Percentiles rank a stretch among this genome's conserved stretches.
These are phyloP conservation scores for Acromyrmex heyeri DNA, from an alignment of 1,140 invertebrate genomes.

Conservation along the genomic window DNA sequence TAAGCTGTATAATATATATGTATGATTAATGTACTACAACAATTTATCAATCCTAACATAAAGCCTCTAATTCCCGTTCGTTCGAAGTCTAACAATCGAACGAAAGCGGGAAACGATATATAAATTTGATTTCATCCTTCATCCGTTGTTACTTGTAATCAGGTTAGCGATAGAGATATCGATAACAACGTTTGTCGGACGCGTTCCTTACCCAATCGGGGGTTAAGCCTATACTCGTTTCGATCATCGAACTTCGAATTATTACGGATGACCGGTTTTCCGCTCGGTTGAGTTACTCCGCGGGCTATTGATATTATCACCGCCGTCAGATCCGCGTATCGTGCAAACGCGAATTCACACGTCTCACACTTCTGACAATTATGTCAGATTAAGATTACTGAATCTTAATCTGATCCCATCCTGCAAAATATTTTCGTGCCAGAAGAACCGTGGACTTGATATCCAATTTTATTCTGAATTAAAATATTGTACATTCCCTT, in stretches of 20 bases:
- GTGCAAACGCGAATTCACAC: conserved; percentile 12
- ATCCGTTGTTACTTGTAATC: conserved; percentile 14
- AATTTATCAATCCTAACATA: not conserved
- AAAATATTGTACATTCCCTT: not conserved
- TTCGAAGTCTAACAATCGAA: not conserved
- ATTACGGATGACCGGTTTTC: conserved; percentile 45
- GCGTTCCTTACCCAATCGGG: not conserved
- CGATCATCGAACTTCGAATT: conserved; percentile 40
- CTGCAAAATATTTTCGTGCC: not conserved
- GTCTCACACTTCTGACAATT: conserved; percentile 14
- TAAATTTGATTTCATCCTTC: conserved; percentile 33
- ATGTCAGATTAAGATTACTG: conserved; percentile 39
- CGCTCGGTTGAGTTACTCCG: conserved; percentile 38
- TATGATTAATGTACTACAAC: not conserved
- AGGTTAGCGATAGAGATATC: conserved; percentile 6
- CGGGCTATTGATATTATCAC: conserved; percentile 2
- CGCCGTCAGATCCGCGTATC: not conserved
- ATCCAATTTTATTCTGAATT: conserved; percentile 10
- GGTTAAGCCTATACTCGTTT: not conserved
- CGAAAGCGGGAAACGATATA: not conserved
- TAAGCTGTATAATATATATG: not conserved
- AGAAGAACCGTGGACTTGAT: not conserved
- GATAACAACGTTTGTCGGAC: conserved; percentile 31
- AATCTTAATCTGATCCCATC: too few species aligned
- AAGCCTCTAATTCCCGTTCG: not conserved